Evolutionary conservation across 2,888 invertebrate genomes (phyloP), one percentile per base, ranked within the genome.

Genomic region (Mimas tiliae): DNA sequence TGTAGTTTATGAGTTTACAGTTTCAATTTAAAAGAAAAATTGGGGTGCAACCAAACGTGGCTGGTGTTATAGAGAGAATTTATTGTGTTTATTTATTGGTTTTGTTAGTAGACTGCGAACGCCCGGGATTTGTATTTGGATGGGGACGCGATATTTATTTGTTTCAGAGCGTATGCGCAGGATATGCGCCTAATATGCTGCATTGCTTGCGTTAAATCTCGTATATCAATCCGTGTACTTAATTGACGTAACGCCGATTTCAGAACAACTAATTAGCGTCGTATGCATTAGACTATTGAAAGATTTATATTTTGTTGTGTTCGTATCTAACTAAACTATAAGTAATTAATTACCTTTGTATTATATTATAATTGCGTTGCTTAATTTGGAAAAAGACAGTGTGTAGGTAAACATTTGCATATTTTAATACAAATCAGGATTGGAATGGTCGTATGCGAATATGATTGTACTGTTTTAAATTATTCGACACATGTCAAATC

Each of bases 21-120:
- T 63, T 66, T 63, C 62, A 66, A 67, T 67, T 62, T 64, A 64
- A 64, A 67, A 66, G 62, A 66, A 66, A 50, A 53, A 47, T 52
- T 55, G 47, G 48, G 65, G 65, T 48, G 55, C 55, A 66, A 66
- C 71, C 72, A 77, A 81, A 82, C 81, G 82, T 80, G 77, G 78
- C 82, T 83, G 84, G 85, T 86, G 85, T 89, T 86, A 85, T 85
- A 85, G 86, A 85, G 81, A 85, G 81, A 88, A 91, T 90, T 89
- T 89, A 90, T 90, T 86, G 87, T 85, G 80, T 86, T 87, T 82
- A 85, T 90, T 88, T 90, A 90, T 92, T 90, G 87, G 85, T 87
- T 91, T 83, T 80, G 87, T 86, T 88, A 87, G 87, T 83, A 87
- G 84, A 83, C 83, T 81, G 84, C 84, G 83, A 78, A 83, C 79